A percentile compares a stretch with the other conserved stretches of the same genome.
Conservation (phyloP, 2,113 vertebrate genomes). For the Daubentonia madagascariensis region DNA sequence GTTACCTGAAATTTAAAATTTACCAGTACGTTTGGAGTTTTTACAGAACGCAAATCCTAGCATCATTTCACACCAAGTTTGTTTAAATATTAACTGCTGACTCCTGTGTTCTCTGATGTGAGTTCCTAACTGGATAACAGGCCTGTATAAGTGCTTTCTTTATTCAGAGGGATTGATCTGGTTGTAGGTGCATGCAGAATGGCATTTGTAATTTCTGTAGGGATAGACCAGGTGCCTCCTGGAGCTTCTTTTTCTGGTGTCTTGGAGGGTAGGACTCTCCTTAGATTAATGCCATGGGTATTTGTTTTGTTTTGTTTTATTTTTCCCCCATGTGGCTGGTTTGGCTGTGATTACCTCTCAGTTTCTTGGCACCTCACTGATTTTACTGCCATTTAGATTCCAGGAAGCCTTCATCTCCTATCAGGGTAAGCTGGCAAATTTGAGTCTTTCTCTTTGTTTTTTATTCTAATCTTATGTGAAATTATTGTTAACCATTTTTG, state of each 20-base stretch:
- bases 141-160: neutral
- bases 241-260: neutral
- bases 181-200: neutral
- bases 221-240: neutral
- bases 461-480: neutral
- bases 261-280: neutral
- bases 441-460: slow-evolving; percentile 9
- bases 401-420: neutral
- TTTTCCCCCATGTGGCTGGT: neutral
- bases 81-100: neutral
- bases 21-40: neutral
- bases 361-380: neutral
- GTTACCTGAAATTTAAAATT: neutral
- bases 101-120: neutral
- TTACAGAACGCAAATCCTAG: neutral
- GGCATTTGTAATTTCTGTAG: neutral
- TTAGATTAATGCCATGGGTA: neutral
- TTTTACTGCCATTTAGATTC: neutral
- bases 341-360: neutral
- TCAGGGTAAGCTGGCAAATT: neutral
- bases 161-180: neutral
- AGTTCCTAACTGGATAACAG: neutral
- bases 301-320: neutral
- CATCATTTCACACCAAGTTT: neutral
- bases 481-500: neutral